Conservation (phyloP, 2,113 vertebrate genomes). For the Rhea americana region DNA sequence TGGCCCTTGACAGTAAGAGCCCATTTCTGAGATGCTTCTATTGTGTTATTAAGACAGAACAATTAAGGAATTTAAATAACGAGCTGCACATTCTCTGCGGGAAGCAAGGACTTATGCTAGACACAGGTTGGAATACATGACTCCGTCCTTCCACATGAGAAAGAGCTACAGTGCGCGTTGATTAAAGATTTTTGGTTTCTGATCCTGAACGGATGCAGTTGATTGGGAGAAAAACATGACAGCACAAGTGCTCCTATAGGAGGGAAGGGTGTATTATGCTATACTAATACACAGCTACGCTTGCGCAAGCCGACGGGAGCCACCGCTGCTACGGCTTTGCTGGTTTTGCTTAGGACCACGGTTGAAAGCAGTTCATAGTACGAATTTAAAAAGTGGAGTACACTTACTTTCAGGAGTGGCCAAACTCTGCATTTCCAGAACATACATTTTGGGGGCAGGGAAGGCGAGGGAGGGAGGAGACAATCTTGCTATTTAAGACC, state of each 20-base stretch:
- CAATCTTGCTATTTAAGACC: conserved; percentile 83
- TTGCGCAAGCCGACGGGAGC: background rate
- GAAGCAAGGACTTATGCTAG: background rate
- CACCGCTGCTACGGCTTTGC: background rate
- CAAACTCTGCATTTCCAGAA: conserved; percentile 49
- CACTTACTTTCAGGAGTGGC: background rate
- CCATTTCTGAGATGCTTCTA: background rate
- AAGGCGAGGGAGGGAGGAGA: conserved; percentile 27
- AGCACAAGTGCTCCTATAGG: background rate
- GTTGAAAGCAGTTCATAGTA: background rate
- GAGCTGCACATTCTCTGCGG: background rate
- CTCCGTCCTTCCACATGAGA: background rate
- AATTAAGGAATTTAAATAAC: background rate
- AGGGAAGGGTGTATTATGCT: background rate
- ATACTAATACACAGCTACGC: accelerated
- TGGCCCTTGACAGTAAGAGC: background rate
- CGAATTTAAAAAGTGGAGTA: background rate
- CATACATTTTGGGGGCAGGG: conserved; percentile 23
- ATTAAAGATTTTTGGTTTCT: background rate
- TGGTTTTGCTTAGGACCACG: background rate
- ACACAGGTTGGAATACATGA: background rate
- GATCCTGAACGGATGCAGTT: background rate
- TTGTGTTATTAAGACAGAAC: background rate
- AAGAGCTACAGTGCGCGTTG: accelerated
- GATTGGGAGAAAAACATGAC: background rate